Base-by-base conservation (phyloP, 2,888 invertebrate genomes). In the Drosophila anceps region DNA sequence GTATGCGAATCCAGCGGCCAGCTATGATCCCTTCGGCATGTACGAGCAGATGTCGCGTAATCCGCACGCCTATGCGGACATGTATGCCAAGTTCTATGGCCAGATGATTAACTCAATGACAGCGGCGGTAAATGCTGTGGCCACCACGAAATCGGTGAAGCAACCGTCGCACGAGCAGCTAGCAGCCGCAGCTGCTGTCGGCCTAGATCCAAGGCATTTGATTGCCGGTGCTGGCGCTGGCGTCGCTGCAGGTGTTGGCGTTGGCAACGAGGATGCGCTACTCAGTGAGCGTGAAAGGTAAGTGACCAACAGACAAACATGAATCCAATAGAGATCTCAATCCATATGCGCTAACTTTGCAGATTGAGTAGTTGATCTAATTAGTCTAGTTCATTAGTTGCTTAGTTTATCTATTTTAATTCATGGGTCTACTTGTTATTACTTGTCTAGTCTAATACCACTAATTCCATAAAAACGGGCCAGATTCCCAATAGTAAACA, bases 61-160 rank as follows among this genome's bases (percentile, higher is more conserved):
- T 76, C 84, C 85, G 0, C 75, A 71, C 0, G 80, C 65, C 71
- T 88, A 82, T 53, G 80, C 82, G 13, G 84, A 87, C n/a, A 74
- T 90, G 67, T 90, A 84, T 27, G 76, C 82, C 51, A 90, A 84
- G 50, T 57, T 89, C 39, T 85, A 85, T 48, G 85, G 88, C 55
- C 80, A 88, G 44, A 80, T 90, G 84, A 70, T 84, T 18, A 79
- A 84, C 63, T 82, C 88, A 1, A 77, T 85, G 83, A 74, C 72
- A 46, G 78, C 82, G 8, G 88, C 75, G 2, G 81, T 67, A 0
- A 78, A 65, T 46, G 84, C 68, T 1, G 81, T 70, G 1, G 64
- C 69, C 3, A 39, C 58, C 2, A 55, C 65, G 0, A 61, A 60
- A 12, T 46, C 33, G 24, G 37, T 3, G 37, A 62, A 20, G 33